These are phyloP conservation scores for Eristalis pertinax DNA, from an alignment of 2,888 invertebrate genomes.

Conservation along the genomic window DNA sequence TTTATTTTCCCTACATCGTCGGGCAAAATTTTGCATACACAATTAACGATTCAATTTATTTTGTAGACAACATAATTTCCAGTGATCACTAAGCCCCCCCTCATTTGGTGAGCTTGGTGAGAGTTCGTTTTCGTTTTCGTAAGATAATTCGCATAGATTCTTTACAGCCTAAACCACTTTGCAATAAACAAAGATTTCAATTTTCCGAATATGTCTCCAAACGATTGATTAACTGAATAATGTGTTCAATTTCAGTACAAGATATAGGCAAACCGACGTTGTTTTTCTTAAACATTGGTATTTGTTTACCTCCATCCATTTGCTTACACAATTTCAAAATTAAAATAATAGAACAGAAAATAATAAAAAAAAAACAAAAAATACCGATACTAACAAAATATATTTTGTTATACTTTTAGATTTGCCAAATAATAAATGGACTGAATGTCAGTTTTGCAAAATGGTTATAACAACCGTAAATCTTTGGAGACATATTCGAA, in stretches of 20 bases:
- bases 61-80: too few relatives aligned
- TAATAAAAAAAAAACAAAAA: too few relatives aligned
- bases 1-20: too few relatives aligned
- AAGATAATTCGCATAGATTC: too few relatives aligned
- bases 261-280: constrained; percentile 38
- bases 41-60: too few relatives aligned
- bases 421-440: constrained; percentile 82
- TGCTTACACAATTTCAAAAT: constrained; percentile 30
- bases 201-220: constrained; percentile 81
- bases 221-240: constrained; percentile 52
- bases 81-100: too few relatives aligned
- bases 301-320: constrained; percentile 1
- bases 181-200: neutral
- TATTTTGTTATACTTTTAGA: constrained; percentile 81
- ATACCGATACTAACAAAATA: constrained; percentile 71
- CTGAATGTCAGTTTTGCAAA: constrained; percentile 82
- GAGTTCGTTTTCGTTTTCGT: too few relatives aligned
- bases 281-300: constrained; percentile 28
- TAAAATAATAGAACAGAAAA: constrained; percentile 55
- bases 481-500: constrained; percentile 82
- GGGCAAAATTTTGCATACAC: too few relatives aligned
- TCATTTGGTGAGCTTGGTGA: too few relatives aligned
- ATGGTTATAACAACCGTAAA: constrained; percentile 82
- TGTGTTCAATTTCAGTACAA: neutral
- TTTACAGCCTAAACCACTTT: too few relatives aligned